A percentile compares a stretch with the other conserved stretches of the same genome.
phyloP scores from a whole-genome alignment of 2,888 invertebrate species.

The Flabesymbios commensalis region DNA sequence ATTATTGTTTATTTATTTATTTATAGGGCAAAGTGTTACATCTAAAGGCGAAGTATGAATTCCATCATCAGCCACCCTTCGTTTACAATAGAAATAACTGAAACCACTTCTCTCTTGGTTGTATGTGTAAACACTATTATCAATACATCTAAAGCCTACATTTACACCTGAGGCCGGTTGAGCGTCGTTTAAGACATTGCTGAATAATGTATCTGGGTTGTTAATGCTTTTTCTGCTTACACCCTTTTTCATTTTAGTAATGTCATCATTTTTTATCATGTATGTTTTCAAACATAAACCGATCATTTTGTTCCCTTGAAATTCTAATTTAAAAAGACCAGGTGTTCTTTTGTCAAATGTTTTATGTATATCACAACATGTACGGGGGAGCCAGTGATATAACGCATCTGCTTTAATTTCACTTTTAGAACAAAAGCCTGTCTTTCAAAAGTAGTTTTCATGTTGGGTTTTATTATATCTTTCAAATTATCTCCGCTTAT shows the following conservation, averaged over 20 bases:
- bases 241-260: background rate
- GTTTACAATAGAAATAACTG: background rate
- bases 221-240: too few species aligned
- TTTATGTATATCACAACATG: too few species aligned
- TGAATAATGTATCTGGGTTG: background rate
- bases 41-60: background rate
- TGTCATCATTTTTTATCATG: background rate
- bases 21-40: background rate
- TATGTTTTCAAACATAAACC: background rate
- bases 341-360: too few species aligned
- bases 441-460: too few species aligned
- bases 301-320: too few species aligned
- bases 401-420: too few species aligned
- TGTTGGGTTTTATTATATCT: too few species aligned
- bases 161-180: background rate
- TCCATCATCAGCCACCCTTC: background rate
- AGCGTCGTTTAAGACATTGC: background rate
- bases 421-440: too few species aligned
- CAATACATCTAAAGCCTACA: background rate
- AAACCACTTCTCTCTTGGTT: background rate
- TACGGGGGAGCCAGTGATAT: too few species aligned
- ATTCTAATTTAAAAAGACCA: background rate
- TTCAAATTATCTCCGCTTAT: too few species aligned
- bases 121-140: background rate
- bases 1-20: too few species aligned